Evolutionary conservation across 1,140 invertebrate species (phyloP).

Genomic region (Glossosoma conforme): DNA sequence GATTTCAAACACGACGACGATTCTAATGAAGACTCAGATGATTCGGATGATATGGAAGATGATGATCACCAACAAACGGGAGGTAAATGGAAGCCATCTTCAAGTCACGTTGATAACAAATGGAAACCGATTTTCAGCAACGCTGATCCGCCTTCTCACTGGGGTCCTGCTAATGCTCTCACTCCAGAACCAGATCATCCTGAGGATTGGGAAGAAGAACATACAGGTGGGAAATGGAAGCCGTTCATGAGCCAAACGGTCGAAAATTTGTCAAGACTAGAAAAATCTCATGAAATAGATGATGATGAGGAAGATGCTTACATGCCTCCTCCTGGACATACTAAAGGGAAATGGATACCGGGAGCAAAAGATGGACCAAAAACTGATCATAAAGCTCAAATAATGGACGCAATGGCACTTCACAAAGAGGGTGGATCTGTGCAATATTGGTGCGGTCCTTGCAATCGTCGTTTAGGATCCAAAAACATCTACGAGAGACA

Average conservation of each 20-base stretch:
- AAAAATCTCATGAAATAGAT: constrained; percentile 33
- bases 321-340: constrained; percentile 61
- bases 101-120: constrained; percentile 67
- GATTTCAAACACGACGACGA: constrained; percentile 53
- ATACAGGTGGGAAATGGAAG: constrained; percentile 48
- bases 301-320: constrained; percentile 45
- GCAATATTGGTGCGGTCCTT: constrained; percentile 74
- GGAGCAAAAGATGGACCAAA: constrained; percentile 50
- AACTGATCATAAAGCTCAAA: constrained; percentile 48
- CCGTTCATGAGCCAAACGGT: constrained; percentile 32
- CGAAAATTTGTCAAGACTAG: constrained; percentile 32
- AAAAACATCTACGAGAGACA: constrained; percentile 70
- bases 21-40: constrained; percentile 49
- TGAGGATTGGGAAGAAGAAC: constrained; percentile 39
- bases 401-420: constrained; percentile 44
- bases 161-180: constrained; percentile 33
- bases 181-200: constrained; percentile 45
- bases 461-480: constrained; percentile 67
- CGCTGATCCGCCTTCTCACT: constrained; percentile 26
- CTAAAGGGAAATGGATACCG: constrained; percentile 73
- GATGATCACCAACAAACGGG: constrained; percentile 53
- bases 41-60: constrained; percentile 55
- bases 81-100: constrained; percentile 66
- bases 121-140: constrained; percentile 51
- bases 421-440: constrained; percentile 50